A percentile compares a stretch with the other conserved stretches of the same genome.
phyloP scores from a whole-genome alignment of 2,797 vertebrate species.

The Chelonia mydas region DNA sequence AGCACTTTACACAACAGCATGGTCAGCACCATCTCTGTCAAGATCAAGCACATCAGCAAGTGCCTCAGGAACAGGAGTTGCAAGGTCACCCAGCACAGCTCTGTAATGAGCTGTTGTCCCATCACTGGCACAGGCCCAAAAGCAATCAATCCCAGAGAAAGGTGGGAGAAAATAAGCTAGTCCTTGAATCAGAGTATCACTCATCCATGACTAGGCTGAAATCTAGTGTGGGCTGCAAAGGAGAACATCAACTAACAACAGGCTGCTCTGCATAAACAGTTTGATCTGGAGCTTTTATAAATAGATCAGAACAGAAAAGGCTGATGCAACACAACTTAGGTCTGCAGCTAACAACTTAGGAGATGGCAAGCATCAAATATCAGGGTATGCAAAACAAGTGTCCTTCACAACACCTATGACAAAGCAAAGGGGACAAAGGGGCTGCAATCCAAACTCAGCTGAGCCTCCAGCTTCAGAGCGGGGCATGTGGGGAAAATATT shows the following conservation, averaged over 20 bases:
- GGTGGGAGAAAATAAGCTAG: constrained; percentile 1
- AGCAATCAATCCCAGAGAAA: constrained; percentile 27
- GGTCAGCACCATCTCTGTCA: background rate
- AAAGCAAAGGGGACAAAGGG: background rate
- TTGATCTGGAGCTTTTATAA: background rate
- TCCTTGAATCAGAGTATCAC: background rate
- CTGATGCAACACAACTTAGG: background rate
- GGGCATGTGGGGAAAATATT: background rate
- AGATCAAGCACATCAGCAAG: background rate
- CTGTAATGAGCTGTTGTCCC: background rate
- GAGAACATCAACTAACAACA: constrained; percentile 19
- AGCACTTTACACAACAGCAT: background rate
- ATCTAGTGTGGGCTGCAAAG: background rate
- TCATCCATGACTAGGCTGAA: background rate
- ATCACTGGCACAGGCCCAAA: background rate
- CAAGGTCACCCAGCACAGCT: constrained; percentile 1
- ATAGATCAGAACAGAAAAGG: background rate
- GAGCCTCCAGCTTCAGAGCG: background rate
- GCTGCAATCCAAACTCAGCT: background rate
- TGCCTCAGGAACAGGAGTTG: background rate
- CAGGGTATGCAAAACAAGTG: fast-evolving
- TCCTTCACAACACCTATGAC: background rate
- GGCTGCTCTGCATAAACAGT: background rate
- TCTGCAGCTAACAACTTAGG: fast-evolving
- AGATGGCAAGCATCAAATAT: background rate